Evolutionary conservation across 1,140 invertebrate species (phyloP).

Genomic region (Olivierus martensii): DNA sequence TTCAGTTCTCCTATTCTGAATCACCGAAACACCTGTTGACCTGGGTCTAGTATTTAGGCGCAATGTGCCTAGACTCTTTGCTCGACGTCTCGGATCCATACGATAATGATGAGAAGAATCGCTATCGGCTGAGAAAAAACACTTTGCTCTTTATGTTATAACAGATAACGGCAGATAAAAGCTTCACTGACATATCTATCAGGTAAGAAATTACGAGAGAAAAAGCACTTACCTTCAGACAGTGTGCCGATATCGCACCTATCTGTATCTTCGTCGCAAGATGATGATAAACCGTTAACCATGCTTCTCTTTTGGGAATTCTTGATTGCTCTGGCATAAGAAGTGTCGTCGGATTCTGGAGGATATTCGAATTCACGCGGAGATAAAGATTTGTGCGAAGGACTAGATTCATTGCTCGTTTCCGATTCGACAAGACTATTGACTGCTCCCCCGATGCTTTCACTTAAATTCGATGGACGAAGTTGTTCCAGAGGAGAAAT

Average conservation of each 20-base stretch:
- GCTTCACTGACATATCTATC: not conserved
- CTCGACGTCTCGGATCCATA: conserved; percentile 7
- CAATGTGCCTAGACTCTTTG: conserved; percentile 15
- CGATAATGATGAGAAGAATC: not conserved
- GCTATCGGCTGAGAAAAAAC: not conserved
- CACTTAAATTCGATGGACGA: conserved; percentile 4
- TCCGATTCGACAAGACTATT: conserved; percentile 6
- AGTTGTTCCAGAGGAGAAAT: not conserved
- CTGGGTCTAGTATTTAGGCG: not conserved
- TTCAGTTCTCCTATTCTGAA: conserved; percentile 15
- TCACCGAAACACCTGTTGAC: conserved; percentile 9
- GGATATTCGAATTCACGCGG: not conserved
- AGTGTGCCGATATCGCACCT: conserved; percentile 11
- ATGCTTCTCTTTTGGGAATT: conserved; percentile 2
- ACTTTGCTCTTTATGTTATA: not conserved
- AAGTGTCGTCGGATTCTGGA: conserved; percentile 21
- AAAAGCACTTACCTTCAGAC: conserved; percentile 14
- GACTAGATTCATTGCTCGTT: conserved; percentile 7
- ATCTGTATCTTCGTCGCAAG: conserved; percentile 18
- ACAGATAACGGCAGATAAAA: not conserved
- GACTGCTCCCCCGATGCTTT: conserved; percentile 7
- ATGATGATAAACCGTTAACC: conserved; percentile 18
- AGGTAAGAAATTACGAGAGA: not conserved
- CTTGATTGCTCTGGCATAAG: conserved; percentile 21
- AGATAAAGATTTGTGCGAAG: not conserved